phyloP scores from a whole-genome alignment of 2,797 vertebrate genomes.

The Gouania willdenowi region DNA sequence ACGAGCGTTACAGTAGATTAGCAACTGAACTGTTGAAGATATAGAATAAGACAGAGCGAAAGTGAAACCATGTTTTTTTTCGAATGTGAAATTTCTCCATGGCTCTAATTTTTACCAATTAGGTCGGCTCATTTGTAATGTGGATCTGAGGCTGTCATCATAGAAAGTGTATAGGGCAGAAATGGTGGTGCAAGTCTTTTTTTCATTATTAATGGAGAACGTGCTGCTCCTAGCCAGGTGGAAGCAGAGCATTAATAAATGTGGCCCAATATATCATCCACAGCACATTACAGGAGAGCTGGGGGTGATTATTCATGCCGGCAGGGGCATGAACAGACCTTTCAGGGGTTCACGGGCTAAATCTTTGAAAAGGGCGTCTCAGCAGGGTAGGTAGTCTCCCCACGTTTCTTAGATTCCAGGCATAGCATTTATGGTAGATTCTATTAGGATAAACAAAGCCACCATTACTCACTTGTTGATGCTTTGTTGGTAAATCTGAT shows the following conservation, averaged over 20 bases:
- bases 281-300: conserved; percentile 71
- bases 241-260: conserved; percentile 76
- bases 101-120: conserved; percentile 57
- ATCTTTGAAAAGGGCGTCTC: conserved; percentile 74
- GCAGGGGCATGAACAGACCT: conserved; percentile 74
- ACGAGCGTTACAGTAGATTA: conserved; percentile 17
- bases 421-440: conserved; percentile 11
- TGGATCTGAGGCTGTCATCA: conserved; percentile 41
- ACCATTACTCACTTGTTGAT: not conserved
- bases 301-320: conserved; percentile 75
- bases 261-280: conserved; percentile 74
- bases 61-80: no score
- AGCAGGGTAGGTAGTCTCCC: conserved; percentile 41
- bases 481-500: not conserved
- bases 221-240: conserved; percentile 73
- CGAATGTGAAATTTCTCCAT: conserved; percentile 26
- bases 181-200: conserved; percentile 40
- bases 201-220: conserved; percentile 66
- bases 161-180: conserved; percentile 46
- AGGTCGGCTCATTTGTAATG: conserved; percentile 44
- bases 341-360: conserved; percentile 72
- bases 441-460: conserved; percentile 6
- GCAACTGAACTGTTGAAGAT: conserved; percentile 8
- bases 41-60: no score
- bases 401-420: conserved; percentile 10